A percentile compares a stretch with the other conserved stretches of the same genome.
phyloP scores from a whole-genome alignment of 2,797 vertebrate genomes.

The Acropternis orthonyx region DNA sequence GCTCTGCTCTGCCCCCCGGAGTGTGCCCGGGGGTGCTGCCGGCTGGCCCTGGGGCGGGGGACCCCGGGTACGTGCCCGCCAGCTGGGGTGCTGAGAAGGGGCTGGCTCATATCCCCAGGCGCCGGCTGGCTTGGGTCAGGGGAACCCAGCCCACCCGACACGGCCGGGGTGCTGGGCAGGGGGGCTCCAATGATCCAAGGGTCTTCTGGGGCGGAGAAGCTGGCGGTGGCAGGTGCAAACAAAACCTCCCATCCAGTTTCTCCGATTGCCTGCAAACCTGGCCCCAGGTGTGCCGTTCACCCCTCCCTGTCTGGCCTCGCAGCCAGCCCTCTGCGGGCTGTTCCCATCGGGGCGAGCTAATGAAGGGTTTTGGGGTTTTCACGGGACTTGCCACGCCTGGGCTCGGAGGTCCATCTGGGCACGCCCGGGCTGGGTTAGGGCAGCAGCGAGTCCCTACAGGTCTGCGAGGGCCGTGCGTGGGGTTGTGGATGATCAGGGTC shows the following conservation, averaged over 20 bases:
- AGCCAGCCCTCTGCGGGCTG: neutral
- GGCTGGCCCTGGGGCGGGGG: neutral
- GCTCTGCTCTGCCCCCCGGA: too few relatives aligned
- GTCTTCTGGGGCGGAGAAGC: neutral
- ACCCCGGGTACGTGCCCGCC: neutral
- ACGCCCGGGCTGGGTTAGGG: neutral
- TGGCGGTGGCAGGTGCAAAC: neutral
- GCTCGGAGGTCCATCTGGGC: neutral
- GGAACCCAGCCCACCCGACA: fast-evolving
- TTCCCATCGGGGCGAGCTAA: neutral
- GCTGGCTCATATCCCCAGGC: neutral
- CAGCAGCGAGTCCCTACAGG: neutral
- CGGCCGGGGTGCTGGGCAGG: fast-evolving
- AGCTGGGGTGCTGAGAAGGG: neutral
- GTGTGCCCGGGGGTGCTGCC: neutral
- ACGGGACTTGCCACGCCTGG: neutral
- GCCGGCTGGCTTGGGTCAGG: neutral
- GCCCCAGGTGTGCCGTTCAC: neutral
- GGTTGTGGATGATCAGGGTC: neutral
- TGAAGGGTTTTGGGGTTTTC: neutral
- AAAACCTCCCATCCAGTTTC: neutral
- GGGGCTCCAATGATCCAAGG: fast-evolving
- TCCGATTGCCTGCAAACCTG: neutral
- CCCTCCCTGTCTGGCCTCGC: neutral
- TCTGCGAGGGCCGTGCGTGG: neutral